phyloP scores from a whole-genome alignment of 2,888 invertebrate genomes.

The Nemotelus nigrinus region DNA sequence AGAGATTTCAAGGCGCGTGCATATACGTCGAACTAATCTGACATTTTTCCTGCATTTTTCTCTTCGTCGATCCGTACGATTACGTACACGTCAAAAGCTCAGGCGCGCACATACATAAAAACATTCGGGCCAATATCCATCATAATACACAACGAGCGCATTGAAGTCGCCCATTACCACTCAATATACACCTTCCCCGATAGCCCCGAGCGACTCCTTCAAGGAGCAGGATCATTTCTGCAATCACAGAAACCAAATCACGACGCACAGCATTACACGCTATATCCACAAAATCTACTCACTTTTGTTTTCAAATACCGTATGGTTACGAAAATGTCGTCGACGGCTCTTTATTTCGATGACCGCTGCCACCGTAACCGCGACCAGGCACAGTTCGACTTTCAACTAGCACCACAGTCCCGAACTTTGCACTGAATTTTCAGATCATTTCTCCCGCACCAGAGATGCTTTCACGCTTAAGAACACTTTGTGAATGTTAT shows the following conservation, averaged over 20 bases:
- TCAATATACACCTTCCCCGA: background rate
- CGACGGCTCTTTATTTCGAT: conserved; percentile 4
- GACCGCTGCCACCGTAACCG: conserved; percentile 9
- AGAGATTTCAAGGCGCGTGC: background rate
- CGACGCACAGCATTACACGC: too few species aligned
- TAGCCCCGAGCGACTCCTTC: background rate
- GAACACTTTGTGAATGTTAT: background rate
- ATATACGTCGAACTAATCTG: background rate
- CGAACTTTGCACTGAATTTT: background rate
- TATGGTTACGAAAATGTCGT: conserved; percentile 16
- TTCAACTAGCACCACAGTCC: background rate
- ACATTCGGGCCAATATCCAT: background rate
- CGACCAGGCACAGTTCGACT: conserved; percentile 15
- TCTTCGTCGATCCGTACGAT: background rate
- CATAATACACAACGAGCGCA: background rate
- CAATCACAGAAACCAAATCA: too few species aligned
- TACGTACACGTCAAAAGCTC: conserved; percentile 13
- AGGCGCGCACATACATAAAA: conserved; percentile 8
- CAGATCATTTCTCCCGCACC: background rate
- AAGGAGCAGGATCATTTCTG: too few species aligned
- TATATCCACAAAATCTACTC: background rate
- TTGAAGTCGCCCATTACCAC: conserved; percentile 1
- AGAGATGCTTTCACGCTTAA: background rate
- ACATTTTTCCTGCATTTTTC: background rate
- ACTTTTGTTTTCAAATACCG: conserved; percentile 20